A percentile compares a stretch with the other conserved stretches of the same genome.
Evolutionary conservation across 2,113 vertebrate genomes (phyloP).

Genomic region (Periophthalmodon schlosseri): DNA sequence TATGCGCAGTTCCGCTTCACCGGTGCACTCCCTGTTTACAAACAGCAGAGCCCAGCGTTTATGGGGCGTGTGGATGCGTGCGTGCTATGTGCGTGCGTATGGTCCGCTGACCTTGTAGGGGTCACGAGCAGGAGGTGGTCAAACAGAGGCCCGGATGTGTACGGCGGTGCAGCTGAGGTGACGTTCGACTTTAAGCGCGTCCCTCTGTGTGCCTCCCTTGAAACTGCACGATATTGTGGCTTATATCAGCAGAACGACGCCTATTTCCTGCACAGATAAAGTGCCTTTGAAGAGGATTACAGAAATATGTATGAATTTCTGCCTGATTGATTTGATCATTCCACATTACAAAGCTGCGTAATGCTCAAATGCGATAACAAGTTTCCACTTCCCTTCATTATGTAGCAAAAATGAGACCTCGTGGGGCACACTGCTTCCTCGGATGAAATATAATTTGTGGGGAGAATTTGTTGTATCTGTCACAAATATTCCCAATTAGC

Average conservation of each 20-base stretch:
- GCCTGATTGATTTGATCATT: slow-evolving; percentile 99
- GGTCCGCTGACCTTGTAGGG: slow-evolving; percentile 77
- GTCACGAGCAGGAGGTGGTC: slow-evolving; percentile 38
- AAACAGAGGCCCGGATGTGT: slow-evolving; percentile 15
- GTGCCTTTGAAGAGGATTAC: slow-evolving; percentile 89
- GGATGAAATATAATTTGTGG: slow-evolving; percentile 99
- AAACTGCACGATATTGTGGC: slow-evolving; percentile 76
- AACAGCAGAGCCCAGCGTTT: slow-evolving; percentile 77
- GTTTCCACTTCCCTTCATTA: slow-evolving; percentile 98
- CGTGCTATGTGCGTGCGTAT: slow-evolving; percentile 1
- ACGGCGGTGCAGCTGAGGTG: slow-evolving; percentile 59
- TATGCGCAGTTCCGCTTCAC: slow-evolving; percentile 90
- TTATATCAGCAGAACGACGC: slow-evolving; percentile 73
- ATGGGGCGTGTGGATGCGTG: slow-evolving; percentile 58
- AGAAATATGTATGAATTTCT: slow-evolving; percentile 96
- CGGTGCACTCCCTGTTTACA: slow-evolving; percentile 93
- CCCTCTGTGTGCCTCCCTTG: slow-evolving; percentile 36
- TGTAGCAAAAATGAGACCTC: slow-evolving; percentile 98
- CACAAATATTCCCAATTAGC: slow-evolving; percentile 99
- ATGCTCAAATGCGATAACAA: slow-evolving; percentile 98
- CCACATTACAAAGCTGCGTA: slow-evolving; percentile 95
- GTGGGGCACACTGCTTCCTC: slow-evolving; percentile 90
- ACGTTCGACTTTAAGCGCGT: slow-evolving; percentile 35
- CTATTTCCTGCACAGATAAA: slow-evolving; percentile 89
- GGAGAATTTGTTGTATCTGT: slow-evolving; percentile 99